Percentiles rank a stretch among this genome's conserved stretches.
Evolutionary conservation across 2,113 vertebrate species (phyloP).

Genomic region (Indicator indicator): DNA sequence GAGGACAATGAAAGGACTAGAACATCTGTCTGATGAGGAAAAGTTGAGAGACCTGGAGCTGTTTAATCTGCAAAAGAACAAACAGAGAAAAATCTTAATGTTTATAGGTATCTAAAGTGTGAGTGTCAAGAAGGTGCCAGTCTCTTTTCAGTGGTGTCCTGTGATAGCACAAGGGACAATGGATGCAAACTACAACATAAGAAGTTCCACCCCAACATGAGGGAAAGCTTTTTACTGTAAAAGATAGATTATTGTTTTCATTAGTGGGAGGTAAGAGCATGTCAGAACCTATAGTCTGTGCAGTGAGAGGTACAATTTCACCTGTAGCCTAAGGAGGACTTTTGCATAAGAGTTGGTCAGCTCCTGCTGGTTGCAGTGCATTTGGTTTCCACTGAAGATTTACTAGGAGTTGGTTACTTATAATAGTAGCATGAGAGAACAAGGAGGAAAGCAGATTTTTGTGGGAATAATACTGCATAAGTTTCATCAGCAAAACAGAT

Average conservation of each 20-base stretch:
- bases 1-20: too few species aligned
- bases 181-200: too few species aligned
- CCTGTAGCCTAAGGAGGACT: background rate
- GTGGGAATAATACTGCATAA: background rate
- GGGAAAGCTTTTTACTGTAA: too few species aligned
- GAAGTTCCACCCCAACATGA: too few species aligned
- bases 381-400: background rate
- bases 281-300: background rate
- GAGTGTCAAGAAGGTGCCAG: too few species aligned
- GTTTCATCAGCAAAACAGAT: background rate
- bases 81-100: too few species aligned
- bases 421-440: background rate
- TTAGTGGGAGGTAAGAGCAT: background rate
- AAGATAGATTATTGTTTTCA: background rate
- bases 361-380: background rate
- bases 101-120: too few species aligned
- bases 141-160: too few species aligned
- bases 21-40: too few species aligned
- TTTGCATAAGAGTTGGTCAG: background rate
- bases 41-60: too few species aligned
- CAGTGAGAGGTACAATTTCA: background rate
- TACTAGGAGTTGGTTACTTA: accelerated
- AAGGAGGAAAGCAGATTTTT: background rate
- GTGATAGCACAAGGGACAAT: too few species aligned
- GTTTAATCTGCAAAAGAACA: too few species aligned